A percentile compares a stretch with the other conserved stretches of the same genome.
phyloP scores from a whole-genome alignment of 2,113 vertebrate genomes.

The Myrmecobius fasciatus region DNA sequence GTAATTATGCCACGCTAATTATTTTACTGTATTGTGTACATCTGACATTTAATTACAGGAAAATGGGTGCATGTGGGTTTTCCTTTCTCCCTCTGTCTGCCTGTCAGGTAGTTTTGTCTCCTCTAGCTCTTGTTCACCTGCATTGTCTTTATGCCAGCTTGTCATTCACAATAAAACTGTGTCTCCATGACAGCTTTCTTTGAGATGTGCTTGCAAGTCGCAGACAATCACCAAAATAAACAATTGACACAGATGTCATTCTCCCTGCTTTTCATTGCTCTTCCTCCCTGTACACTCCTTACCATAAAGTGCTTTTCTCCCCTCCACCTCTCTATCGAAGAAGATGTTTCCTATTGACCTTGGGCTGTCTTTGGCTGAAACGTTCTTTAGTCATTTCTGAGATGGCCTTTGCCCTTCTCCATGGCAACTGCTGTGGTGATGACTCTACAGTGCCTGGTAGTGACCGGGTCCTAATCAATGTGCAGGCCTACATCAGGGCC shows the following conservation, averaged over 20 bases:
- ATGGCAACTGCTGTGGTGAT: slow-evolving; percentile 77
- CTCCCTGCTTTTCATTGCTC: slow-evolving; percentile 44
- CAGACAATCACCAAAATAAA: slow-evolving; percentile 78
- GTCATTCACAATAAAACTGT: slow-evolving; percentile 68
- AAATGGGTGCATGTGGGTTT: slow-evolving; percentile 61
- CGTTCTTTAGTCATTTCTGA: slow-evolving; percentile 62
- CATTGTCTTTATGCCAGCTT: slow-evolving; percentile 75
- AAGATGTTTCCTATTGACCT: slow-evolving; percentile 53
- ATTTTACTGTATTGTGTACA: slow-evolving; percentile 84
- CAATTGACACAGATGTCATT: slow-evolving; percentile 73
- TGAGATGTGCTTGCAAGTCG: slow-evolving; percentile 69
- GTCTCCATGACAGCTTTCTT: slow-evolving; percentile 77
- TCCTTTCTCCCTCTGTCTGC: slow-evolving; percentile 62
- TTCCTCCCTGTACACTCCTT: slow-evolving; percentile 20
- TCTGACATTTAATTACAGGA: slow-evolving; percentile 86
- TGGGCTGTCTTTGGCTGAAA: slow-evolving; percentile 65
- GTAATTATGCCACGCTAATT: slow-evolving; percentile 86
- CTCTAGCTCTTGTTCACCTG: slow-evolving; percentile 70
- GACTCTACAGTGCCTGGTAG: slow-evolving; percentile 54
- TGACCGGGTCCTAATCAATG: slow-evolving; percentile 14
- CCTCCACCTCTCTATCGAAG: slow-evolving; percentile 4
- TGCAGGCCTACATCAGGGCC: not conserved
- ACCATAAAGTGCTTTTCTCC: slow-evolving; percentile 28
- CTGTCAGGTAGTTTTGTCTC: slow-evolving; percentile 77
- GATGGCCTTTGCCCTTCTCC: slow-evolving; percentile 81